Percentiles rank a stretch among this genome's conserved stretches.
Conservation (phyloP, 2,113 vertebrate species). For the Neopipo cinnamomea region DNA sequence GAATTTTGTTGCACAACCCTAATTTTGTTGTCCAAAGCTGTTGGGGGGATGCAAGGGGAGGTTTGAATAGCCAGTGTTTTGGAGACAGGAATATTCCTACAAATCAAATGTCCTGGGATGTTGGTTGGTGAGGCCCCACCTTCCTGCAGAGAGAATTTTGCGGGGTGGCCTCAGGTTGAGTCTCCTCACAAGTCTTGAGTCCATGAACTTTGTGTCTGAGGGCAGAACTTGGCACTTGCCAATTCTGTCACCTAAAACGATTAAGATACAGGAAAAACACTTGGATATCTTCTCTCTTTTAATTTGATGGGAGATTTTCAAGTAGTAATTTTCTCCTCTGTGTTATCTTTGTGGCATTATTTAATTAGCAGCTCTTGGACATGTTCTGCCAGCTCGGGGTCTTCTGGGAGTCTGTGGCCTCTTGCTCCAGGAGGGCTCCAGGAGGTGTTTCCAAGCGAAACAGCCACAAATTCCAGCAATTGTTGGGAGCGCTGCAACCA, state of each 20-base stretch:
- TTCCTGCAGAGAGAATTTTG: too few species aligned
- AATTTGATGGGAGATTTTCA: neutral
- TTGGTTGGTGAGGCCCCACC: neutral
- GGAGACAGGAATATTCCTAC: rapidly evolving
- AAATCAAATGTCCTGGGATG: neutral
- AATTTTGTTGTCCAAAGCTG: too few species aligned
- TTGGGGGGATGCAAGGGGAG: rapidly evolving
- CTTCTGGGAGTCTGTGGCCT: neutral
- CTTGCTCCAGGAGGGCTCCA: neutral
- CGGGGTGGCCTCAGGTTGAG: too few species aligned
- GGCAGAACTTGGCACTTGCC: neutral
- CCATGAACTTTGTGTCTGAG: too few species aligned
- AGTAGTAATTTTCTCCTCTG: neutral
- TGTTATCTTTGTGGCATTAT: neutral
- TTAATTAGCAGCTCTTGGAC: neutral
- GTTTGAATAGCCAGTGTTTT: neutral
- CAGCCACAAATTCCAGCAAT: neutral
- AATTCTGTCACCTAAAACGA: neutral
- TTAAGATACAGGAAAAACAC: neutral
- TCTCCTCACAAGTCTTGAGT: neutral
- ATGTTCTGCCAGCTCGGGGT: too few species aligned
- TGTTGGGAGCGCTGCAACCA: neutral
- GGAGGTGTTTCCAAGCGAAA: neutral
- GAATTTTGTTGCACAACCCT: neutral
- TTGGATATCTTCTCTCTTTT: neutral